Conservation (phyloP, 2,888 invertebrate genomes). For the Druceiella hillmani region DNA sequence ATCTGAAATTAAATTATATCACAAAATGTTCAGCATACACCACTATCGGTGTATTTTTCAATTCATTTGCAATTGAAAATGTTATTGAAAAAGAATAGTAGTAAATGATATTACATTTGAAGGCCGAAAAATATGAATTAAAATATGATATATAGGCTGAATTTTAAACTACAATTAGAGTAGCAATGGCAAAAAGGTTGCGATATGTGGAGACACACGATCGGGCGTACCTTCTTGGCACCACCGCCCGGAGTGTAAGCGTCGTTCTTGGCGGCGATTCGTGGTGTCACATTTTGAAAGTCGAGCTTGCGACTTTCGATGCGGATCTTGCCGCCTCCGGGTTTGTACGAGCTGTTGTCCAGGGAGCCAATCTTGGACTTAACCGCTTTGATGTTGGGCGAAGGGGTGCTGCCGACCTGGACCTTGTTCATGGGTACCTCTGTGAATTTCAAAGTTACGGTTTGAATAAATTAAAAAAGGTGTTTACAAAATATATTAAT, state of each 20-base stretch:
- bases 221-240: conserved; percentile 78
- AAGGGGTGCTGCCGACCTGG: conserved; percentile 87
- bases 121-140: too few relatives aligned
- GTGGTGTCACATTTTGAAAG: conserved; percentile 76
- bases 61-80: too few relatives aligned
- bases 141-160: too few relatives aligned
- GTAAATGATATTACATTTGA: too few relatives aligned
- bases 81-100: too few relatives aligned
- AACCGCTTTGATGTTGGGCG: conserved; percentile 88
- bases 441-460: conserved; percentile 32
- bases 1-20: too few relatives aligned
- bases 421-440: conserved; percentile 90
- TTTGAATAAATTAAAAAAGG: conserved; percentile 6
- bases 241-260: conserved; percentile 82
- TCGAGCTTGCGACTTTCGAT: conserved; percentile 85
- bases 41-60: too few relatives aligned
- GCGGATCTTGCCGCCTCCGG: conserved; percentile 83
- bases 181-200: too few relatives aligned
- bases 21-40: too few relatives aligned
- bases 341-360: conserved; percentile 84
- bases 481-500: conserved; percentile 4
- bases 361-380: conserved; percentile 89
- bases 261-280: conserved; percentile 89
- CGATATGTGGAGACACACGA: too few relatives aligned
- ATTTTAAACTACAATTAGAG: too few relatives aligned